A percentile compares a stretch with the other conserved stretches of the same genome.
phyloP scores from a whole-genome alignment of 2,113 vertebrate genomes.

The Coryphaenoides rupestris region DNA sequence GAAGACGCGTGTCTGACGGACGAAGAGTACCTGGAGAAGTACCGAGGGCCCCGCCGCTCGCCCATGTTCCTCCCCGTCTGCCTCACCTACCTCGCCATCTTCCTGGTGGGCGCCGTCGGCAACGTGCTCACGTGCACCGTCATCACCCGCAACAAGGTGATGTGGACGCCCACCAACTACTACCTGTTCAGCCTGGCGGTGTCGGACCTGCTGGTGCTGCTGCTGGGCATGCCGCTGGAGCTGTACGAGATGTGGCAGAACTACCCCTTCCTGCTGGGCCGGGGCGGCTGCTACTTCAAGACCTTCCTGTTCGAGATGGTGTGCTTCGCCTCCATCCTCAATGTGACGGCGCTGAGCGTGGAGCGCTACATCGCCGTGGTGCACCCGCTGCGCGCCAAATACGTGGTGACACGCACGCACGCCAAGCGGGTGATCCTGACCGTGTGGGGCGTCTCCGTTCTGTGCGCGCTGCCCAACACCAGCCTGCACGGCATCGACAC shows the following conservation, averaged over 20 bases:
- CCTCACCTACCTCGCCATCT: constrained; percentile 84
- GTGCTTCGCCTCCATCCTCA: constrained; percentile 92
- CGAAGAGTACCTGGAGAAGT: constrained; percentile 76
- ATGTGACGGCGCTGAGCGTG: constrained; percentile 86
- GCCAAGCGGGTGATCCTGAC: constrained; percentile 81
- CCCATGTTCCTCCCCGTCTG: constrained; percentile 82
- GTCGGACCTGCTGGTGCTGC: constrained; percentile 89
- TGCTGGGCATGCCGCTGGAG: constrained; percentile 91
- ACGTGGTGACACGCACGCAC: constrained; percentile 80
- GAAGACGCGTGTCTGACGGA: constrained; percentile 76
- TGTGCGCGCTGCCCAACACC: constrained; percentile 91
- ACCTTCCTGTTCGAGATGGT: constrained; percentile 87
- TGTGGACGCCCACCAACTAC: constrained; percentile 92
- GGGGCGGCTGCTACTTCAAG: constrained; percentile 86
- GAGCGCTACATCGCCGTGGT: constrained; percentile 92
- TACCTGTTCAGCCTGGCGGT: constrained; percentile 91
- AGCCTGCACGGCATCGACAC: constrained; percentile 83
- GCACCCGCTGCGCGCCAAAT: constrained; percentile 88
- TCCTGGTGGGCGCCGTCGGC: constrained; percentile 80
- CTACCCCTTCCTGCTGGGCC: constrained; percentile 88
- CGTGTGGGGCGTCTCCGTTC: constrained; percentile 79
- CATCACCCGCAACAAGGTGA: constrained; percentile 83
- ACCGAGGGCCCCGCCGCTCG: constrained; percentile 80
- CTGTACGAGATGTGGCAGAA: constrained; percentile 91
- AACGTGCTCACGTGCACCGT: constrained; percentile 86